A percentile compares a stretch with the other conserved stretches of the same genome.
Evolutionary conservation across 2,797 vertebrate species (phyloP).

Genomic region (Centroberyx gerrardi): DNA sequence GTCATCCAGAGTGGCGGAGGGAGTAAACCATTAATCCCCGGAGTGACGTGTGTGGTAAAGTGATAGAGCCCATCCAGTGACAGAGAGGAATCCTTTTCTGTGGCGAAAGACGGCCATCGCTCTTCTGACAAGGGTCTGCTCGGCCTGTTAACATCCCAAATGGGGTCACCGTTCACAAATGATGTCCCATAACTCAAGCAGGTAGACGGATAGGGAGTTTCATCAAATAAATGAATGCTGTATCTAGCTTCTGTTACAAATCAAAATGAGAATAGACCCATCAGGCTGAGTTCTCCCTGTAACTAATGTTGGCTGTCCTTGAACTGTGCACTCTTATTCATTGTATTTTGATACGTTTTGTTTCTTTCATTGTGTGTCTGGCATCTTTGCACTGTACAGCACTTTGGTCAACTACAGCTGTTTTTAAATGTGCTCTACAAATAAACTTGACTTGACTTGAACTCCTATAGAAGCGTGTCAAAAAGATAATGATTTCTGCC

Average conservation of each 20-base stretch:
- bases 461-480: background rate
- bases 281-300: background rate
- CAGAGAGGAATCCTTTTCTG: slow-evolving; percentile 41
- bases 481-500: too few relatives aligned
- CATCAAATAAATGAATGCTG: slow-evolving; percentile 20
- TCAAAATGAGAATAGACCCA: background rate
- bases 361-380: too few relatives aligned
- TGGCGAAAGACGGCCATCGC: slow-evolving; percentile 43
- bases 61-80: slow-evolving; percentile 60
- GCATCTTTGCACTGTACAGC: too few relatives aligned
- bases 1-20: slow-evolving; percentile 45
- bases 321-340: too few relatives aligned
- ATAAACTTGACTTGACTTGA: too few relatives aligned
- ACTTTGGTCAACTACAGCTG: too few relatives aligned
- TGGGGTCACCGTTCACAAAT: background rate
- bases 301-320: background rate
- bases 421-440: too few relatives aligned
- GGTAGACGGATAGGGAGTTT: slow-evolving; percentile 12
- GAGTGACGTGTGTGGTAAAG: slow-evolving; percentile 64
- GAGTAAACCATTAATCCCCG: slow-evolving; percentile 60
- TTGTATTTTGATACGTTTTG: too few relatives aligned
- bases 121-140: slow-evolving; percentile 52
- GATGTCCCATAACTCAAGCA: slow-evolving; percentile 34
- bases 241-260: background rate
- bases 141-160: slow-evolving; percentile 42